A percentile compares a stretch with the other conserved stretches of the same genome.
phyloP scores from a whole-genome alignment of 2,797 vertebrate genomes.

The Neomorphus geoffroyi region DNA sequence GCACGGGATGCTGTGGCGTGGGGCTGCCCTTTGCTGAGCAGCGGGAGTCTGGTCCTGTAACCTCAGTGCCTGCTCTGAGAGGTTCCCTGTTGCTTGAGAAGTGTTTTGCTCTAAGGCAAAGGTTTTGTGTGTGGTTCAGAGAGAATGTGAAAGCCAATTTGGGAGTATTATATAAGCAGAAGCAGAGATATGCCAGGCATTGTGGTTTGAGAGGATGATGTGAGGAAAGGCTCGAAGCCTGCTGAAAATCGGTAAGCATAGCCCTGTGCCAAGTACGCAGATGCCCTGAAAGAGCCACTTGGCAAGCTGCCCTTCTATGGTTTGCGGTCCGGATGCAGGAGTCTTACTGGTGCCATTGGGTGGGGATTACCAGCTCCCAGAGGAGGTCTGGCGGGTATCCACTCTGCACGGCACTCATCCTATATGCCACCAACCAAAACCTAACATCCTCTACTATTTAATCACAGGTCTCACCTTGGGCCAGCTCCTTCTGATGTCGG shows the following conservation, averaged over 20 bases:
- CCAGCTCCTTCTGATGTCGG: neutral
- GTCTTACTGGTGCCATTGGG: neutral
- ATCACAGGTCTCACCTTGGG: neutral
- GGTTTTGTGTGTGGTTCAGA: neutral
- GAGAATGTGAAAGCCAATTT: constrained; percentile 9
- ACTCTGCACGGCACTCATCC: neutral
- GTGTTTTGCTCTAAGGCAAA: constrained; percentile 34
- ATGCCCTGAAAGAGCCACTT: neutral
- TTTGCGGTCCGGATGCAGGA: neutral
- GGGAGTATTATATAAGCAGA: constrained; percentile 36
- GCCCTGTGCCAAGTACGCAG: neutral
- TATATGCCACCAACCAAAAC: neutral
- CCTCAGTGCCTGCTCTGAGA: neutral
- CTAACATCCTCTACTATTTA: neutral
- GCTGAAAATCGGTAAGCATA: neutral
- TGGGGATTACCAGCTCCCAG: neutral
- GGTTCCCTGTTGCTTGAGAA: neutral
- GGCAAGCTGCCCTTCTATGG: neutral
- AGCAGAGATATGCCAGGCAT: constrained; percentile 17
- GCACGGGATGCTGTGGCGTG: fast-evolving
- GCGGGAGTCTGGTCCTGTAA: neutral
- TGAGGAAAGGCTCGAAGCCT: neutral
- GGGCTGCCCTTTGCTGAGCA: neutral
- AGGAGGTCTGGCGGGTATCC: neutral
- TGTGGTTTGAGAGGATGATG: constrained; percentile 23